Evolutionary conservation across 2,888 invertebrate species (phyloP).

Genomic region (Nineta flava): DNA sequence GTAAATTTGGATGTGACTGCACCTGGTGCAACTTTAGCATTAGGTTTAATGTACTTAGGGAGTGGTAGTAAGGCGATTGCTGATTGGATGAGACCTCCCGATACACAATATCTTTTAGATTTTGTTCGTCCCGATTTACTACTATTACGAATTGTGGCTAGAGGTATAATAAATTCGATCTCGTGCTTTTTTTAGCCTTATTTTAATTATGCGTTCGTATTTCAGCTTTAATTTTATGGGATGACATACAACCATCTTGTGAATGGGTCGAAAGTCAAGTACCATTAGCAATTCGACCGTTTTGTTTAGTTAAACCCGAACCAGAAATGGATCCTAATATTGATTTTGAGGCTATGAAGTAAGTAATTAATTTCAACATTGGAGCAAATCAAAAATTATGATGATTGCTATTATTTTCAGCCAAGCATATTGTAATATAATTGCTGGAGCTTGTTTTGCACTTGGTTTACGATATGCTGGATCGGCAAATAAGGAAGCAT

Average conservation of each 20-base stretch:
- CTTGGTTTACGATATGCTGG: conserved; percentile 90
- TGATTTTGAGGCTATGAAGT: conserved; percentile 91
- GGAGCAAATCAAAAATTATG: not conserved
- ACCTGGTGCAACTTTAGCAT: conserved; percentile 86
- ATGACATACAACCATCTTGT: conserved; percentile 60
- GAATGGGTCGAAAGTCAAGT: conserved; percentile 77
- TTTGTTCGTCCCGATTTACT: conserved; percentile 84
- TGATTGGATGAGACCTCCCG: conserved; percentile 79
- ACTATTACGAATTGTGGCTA: conserved; percentile 62
- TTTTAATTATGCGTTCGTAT: conserved; percentile 3
- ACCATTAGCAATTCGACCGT: conserved; percentile 56
- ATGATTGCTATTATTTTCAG: conserved; percentile 30
- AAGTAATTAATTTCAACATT: conserved; percentile 19
- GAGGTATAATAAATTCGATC: conserved; percentile 32
- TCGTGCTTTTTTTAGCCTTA: not conserved
- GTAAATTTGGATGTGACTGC: conserved; percentile 93
- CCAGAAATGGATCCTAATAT: conserved; percentile 42
- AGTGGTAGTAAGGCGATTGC: conserved; percentile 74
- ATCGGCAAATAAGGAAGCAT: conserved; percentile 68
- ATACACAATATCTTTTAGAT: conserved; percentile 79
- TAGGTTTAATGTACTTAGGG: conserved; percentile 84
- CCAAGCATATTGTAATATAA: conserved; percentile 92
- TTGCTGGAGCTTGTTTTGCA: conserved; percentile 88
- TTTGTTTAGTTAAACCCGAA: conserved; percentile 60
- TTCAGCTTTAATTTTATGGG: conserved; percentile 75